Conservation (phyloP, 2,113 vertebrate genomes). For the Bambusicola thoracicus region DNA sequence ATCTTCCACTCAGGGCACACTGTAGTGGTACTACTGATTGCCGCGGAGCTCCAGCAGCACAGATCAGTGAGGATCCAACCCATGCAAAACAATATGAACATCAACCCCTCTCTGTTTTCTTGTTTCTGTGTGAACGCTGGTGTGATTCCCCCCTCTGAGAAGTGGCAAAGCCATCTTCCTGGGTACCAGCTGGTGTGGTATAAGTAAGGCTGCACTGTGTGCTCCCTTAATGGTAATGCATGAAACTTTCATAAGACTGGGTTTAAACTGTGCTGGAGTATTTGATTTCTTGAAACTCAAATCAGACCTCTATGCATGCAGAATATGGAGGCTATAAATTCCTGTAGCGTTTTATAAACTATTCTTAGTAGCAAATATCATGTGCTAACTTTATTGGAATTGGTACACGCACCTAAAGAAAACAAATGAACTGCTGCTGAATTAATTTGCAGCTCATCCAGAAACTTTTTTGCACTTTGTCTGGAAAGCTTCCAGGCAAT, state of each 20-base stretch:
- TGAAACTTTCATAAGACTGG: not conserved
- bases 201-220: not conserved
- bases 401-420: conserved; percentile 51
- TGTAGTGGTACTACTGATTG: not conserved
- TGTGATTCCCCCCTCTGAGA: conserved; percentile 12
- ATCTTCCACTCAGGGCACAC: not conserved
- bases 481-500: conserved; percentile 64
- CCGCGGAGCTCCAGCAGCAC: not conserved
- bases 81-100: not conserved
- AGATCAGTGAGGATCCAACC: not conserved
- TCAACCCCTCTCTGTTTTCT: not conserved
- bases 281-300: conserved; percentile 12
- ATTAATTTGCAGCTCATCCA: conserved; percentile 63
- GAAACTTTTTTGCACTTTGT: conserved; percentile 67
- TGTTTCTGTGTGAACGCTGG: not conserved
- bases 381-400: conserved; percentile 57
- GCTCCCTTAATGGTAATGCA: not conserved
- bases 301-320: not conserved
- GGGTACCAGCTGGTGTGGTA: not conserved
- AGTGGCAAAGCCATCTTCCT: conserved; percentile 3
- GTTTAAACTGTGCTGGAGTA: not conserved
- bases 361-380: conserved; percentile 48
- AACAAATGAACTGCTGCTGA: conserved; percentile 68
- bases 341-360: conserved; percentile 35
- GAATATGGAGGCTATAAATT: conserved; percentile 31